Evolutionary conservation across 2,113 vertebrate species (phyloP), one percentile per base, ranked within the genome.

Genomic region (Toxotes chatareus): DNA sequence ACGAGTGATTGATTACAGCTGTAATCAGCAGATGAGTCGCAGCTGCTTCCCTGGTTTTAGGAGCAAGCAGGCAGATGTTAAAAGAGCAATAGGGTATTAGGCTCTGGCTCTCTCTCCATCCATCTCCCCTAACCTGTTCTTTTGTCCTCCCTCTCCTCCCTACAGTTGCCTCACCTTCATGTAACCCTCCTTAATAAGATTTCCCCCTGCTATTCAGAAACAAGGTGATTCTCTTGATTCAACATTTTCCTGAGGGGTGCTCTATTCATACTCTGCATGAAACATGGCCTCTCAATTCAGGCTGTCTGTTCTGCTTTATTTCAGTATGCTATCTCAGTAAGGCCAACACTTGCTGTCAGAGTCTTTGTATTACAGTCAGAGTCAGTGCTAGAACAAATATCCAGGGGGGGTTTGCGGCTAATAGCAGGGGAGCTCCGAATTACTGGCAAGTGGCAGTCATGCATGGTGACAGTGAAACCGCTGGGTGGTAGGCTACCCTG

Each of bases 1-100:
- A 89, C 84, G 80, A 79, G 86, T 91, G 91, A 93, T 85, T 92
- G 90, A 91, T 91, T 84, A 73, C 59, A 70, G 60, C 73, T 80
- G 61, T 80, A 87, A 82, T 85, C 73, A 81, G 83, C 81, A 87
- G 86, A 93, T 83, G 83, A 92, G 86, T 82, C 75, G 53, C 89
- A 94, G 83, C 86, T 92, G 88, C 77, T 82, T 88, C 66, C 56
- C 47, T 74, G 81, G 81, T 82, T 82, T 71, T 57, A 60, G 66
- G 36, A 82, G 56, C 67, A 69, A 75, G 79, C 47, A 64, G 69
- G 83, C 89, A 91, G 89, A 92, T 92, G 91, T 91, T 93, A 62
- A 59, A 73, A 77, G 73, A 77, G 79, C 23, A 60, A 82, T 59
- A 21, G 77, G 86, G 49, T 78, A 61, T 86, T 79, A 73, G 53